Percentiles rank a stretch among this genome's conserved stretches.
Evolutionary conservation across 1,140 invertebrate genomes (phyloP).

Genomic region (Macrobrachium rosenbergii): DNA sequence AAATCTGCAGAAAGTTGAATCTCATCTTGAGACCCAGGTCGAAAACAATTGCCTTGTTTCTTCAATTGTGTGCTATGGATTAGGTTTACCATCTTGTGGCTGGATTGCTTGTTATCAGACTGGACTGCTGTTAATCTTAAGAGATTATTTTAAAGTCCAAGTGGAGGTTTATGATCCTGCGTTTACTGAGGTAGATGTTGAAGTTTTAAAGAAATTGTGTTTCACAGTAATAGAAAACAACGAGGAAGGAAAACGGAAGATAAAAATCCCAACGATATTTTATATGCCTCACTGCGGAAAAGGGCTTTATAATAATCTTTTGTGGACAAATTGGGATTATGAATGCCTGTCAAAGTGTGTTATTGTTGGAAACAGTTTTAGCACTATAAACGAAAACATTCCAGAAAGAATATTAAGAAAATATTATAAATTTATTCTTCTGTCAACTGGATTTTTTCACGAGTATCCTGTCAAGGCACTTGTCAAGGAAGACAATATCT

Average conservation of each 20-base stretch:
- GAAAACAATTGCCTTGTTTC: not conserved
- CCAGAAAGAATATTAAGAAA: conserved; percentile 49
- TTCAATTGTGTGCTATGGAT: conserved; percentile 65
- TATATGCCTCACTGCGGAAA: conserved; percentile 71
- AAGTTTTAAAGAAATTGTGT: conserved; percentile 38
- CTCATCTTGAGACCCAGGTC: not conserved
- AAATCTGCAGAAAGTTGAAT: conserved; percentile 28
- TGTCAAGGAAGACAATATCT: conserved; percentile 43
- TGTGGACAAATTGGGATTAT: conserved; percentile 70
- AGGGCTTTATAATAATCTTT: conserved; percentile 70
- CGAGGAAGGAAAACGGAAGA: conserved; percentile 68
- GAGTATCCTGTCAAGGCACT: conserved; percentile 47
- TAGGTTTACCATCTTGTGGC: conserved; percentile 53
- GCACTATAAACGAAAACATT: conserved; percentile 47
- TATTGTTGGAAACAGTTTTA: conserved; percentile 71
- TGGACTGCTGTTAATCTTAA: conserved; percentile 57
- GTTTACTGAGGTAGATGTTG: conserved; percentile 47
- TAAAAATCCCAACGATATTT: conserved; percentile 66
- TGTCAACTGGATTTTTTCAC: conserved; percentile 24
- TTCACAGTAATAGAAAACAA: conserved; percentile 49
- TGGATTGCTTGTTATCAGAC: conserved; percentile 59
- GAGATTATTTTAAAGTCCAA: conserved; percentile 23
- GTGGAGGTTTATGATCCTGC: conserved; percentile 63
- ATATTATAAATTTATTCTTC: conserved; percentile 50
- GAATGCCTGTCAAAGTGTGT: conserved; percentile 66